Evolutionary conservation across 2,797 vertebrate genomes (phyloP).

Genomic region (Hybognathus amarus): DNA sequence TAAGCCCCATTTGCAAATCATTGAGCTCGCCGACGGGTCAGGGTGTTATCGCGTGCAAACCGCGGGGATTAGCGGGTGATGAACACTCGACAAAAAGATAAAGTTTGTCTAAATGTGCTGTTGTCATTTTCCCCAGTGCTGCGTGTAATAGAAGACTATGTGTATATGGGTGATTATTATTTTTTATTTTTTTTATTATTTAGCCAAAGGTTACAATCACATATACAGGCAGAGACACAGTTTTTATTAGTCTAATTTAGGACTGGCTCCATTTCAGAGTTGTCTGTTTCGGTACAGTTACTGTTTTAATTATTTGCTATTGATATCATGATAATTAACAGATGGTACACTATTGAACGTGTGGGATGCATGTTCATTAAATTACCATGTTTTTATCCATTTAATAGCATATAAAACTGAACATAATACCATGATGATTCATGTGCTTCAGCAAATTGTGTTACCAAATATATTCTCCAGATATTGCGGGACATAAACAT

Average conservation of each 20-base stretch:
- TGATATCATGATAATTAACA: not conserved
- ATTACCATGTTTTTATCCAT: not conserved
- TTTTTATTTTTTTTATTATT: too few species aligned
- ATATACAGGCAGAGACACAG: not conserved
- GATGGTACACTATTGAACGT: constrained; percentile 8
- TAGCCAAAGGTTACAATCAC: too few species aligned
- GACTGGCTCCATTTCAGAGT: not conserved
- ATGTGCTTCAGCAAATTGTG: not conserved
- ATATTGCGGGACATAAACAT: not conserved
- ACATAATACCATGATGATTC: not conserved
- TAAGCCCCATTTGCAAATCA: too few species aligned
- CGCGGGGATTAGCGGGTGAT: too few species aligned
- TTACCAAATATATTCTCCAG: not conserved
- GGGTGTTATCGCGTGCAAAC: too few species aligned
- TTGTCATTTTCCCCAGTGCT: too few species aligned
- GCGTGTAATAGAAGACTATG: too few species aligned
- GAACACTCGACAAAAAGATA: too few species aligned
- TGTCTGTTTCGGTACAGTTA: not conserved
- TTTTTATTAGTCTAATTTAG: not conserved
- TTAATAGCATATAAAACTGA: not conserved
- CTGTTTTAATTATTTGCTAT: not conserved
- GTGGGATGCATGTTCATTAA: not conserved
- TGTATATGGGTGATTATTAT: too few species aligned
- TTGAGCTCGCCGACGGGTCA: too few species aligned
- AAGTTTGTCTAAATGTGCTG: too few species aligned